Conservation (phyloP, 2,888 invertebrate species). For the Drosophila anomalata region DNA sequence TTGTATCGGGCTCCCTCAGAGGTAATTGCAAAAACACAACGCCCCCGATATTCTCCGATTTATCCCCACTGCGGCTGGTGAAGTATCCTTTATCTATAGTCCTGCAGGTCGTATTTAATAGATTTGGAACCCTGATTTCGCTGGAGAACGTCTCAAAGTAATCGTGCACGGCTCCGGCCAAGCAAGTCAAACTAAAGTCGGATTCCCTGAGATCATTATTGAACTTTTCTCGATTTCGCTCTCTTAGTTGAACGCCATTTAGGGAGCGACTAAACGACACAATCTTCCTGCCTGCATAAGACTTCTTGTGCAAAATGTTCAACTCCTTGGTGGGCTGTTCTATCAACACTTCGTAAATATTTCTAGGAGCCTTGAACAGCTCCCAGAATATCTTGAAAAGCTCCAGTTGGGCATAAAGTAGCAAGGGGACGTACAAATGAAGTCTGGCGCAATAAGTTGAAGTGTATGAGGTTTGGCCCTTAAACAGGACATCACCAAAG, state of each 20-base stretch:
- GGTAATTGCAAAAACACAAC: constrained; percentile 83
- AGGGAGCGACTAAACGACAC: constrained; percentile 82
- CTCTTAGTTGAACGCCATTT: constrained; percentile 79
- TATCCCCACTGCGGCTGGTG: constrained; percentile 76
- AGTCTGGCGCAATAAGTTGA: constrained; percentile 78
- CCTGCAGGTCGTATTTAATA: constrained; percentile 81
- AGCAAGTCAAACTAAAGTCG: constrained; percentile 80
- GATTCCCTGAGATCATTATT: constrained; percentile 76
- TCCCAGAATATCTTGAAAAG: constrained; percentile 78
- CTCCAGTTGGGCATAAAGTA: constrained; percentile 81
- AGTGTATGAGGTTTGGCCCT: constrained; percentile 72
- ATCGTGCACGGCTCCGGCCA: constrained; percentile 80
- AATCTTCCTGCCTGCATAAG: constrained; percentile 83
- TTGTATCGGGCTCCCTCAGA: constrained; percentile 66
- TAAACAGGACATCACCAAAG: constrained; percentile 74
- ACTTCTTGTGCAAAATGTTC: constrained; percentile 82
- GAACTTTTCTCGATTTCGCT: constrained; percentile 70
- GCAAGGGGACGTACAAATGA: constrained; percentile 79
- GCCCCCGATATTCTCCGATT: constrained; percentile 80
- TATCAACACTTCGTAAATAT: constrained; percentile 82
- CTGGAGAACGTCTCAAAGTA: constrained; percentile 75
- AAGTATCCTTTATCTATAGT: constrained; percentile 82
- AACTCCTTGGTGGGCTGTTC: constrained; percentile 77
- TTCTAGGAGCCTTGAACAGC: constrained; percentile 81
- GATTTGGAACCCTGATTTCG: constrained; percentile 65